Evolutionary conservation across 2,888 invertebrate genomes (phyloP).

Genomic region (Apeira syringaria): DNA sequence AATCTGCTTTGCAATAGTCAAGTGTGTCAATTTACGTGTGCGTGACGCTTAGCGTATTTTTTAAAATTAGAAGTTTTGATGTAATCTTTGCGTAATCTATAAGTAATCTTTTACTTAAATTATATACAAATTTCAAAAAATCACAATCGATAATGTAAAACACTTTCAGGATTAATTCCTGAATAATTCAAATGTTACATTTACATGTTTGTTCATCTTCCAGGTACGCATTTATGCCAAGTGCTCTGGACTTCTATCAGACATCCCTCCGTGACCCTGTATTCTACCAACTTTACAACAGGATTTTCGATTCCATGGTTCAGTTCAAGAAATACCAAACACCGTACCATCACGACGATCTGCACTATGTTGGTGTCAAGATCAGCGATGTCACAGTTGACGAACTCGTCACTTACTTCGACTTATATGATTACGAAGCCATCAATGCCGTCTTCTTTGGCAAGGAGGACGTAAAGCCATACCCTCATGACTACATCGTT

Average conservation of each 20-base stretch:
- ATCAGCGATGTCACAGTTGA: conserved; percentile 85
- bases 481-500: conserved; percentile 74
- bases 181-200: background rate
- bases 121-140: no score
- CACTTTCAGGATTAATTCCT: no score
- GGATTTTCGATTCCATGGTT: conserved; percentile 81
- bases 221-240: conserved; percentile 75
- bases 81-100: no score
- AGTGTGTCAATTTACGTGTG: no score
- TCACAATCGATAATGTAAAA: no score
- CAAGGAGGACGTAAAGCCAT: conserved; percentile 49
- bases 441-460: conserved; percentile 74
- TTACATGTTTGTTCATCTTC: conserved; percentile 27
- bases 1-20: no score
- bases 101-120: no score
- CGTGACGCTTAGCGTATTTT: no score
- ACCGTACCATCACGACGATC: conserved; percentile 84
- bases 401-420: conserved; percentile 86
- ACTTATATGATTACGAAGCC: conserved; percentile 85
- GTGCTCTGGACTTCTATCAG: conserved; percentile 85
- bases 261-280: conserved; percentile 88
- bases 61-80: no score
- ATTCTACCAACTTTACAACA: conserved; percentile 87
- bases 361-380: conserved; percentile 84
- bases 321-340: conserved; percentile 84